Base-by-base conservation (phyloP, 2,113 vertebrate species). In the Mixornis gularis region DNA sequence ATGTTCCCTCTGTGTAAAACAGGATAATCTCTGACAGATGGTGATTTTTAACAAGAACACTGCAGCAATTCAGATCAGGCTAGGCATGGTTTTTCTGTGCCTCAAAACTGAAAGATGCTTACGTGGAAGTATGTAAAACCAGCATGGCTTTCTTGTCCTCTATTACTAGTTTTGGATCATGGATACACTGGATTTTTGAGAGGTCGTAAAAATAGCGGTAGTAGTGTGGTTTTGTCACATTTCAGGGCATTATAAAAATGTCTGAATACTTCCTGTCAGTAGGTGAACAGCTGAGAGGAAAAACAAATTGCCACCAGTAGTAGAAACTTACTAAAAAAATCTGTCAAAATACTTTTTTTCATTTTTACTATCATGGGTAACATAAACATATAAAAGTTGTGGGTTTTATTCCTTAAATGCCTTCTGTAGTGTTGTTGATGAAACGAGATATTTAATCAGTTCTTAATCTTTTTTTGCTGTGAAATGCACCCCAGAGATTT, bases 21-120 rank as follows among this genome's bases (percentile, higher is more conserved):
- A 97, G 95, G 89, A 95, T 96, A 95, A 97, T 97, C 89, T 98
- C 96, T 96, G 92, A 95, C 96, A 97, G 97, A 96, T 97, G 96
- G 93, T 95, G 53, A 78, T 89, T 97, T 97, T 96, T 97, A 96
- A 96, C 94, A 96, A 95, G 97, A 95, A 85, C 76, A 83, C 65
- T 95, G 84, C 83, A 95, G 84, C 94, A 97, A 96, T 97, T 97
- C 92, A 94, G 65, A 94, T 93, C 96, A 89, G 78, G 93, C 82
- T 86, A 92, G 94, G 89, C 62, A 70, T 85, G 74, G 85, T 95
- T 95, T 95, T 93, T 94, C 60, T 78, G 62, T 93, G 49, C 77
- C 53, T 95, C 60, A 63, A 70, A 92, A 91, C 87, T 73, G 86
- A 94, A 94, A 72, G 68, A 74, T 13, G 7, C 74, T 95, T 92